Conservation (phyloP, 1,140 invertebrate genomes). For the Aphelenchoides avenae region DNA sequence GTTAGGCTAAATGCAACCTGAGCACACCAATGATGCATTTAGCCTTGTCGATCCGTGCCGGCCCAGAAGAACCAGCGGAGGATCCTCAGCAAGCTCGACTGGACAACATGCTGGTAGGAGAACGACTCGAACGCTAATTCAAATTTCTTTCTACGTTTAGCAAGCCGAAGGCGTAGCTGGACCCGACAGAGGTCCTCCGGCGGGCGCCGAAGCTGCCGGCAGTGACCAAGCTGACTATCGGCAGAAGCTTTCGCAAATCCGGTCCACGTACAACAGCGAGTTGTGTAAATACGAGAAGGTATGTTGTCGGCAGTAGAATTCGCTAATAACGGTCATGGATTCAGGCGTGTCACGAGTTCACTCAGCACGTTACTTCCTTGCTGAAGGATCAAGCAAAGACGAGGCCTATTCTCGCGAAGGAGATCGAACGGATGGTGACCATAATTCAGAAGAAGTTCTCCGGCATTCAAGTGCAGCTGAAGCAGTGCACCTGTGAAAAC, state of each 20-base stretch:
- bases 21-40: conserved; percentile 59
- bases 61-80: conserved; percentile 95
- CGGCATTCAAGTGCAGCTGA: conserved; percentile 98
- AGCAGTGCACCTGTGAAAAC: conserved; percentile 99
- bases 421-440: conserved; percentile 97
- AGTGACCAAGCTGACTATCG: conserved; percentile 99
- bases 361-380: conserved; percentile 97
- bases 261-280: conserved; percentile 98
- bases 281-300: conserved; percentile 97
- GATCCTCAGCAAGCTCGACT: conserved; percentile 96
- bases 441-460: conserved; percentile 99
- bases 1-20: conserved; percentile 10
- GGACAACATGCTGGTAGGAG: conserved; percentile 99
- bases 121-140: no score
- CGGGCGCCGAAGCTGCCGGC: conserved; percentile 72
- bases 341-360: conserved; percentile 98
- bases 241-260: conserved; percentile 95
- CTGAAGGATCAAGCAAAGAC: conserved; percentile 93
- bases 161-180: conserved; percentile 89
- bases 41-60: conserved; percentile 89
- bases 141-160: conserved; percentile 71
- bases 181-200: conserved; percentile 67
- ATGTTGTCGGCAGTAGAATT: conserved; percentile 19
- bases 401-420: conserved; percentile 39
- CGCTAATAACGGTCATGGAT: neutral